Evolutionary conservation across 2,797 vertebrate genomes (phyloP).

Genomic region (Smutsia temminckii): DNA sequence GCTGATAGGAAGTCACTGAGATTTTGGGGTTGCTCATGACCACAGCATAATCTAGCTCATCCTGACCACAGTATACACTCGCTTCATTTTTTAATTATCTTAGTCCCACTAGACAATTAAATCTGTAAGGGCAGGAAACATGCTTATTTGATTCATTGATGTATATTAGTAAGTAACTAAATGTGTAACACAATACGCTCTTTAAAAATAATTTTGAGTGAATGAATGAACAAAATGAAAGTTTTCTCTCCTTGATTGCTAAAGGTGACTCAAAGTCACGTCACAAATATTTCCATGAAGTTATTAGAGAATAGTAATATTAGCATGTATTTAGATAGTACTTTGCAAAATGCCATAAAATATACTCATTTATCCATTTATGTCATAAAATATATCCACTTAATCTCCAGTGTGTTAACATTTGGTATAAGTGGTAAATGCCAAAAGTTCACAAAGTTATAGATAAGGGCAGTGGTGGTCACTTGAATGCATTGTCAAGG

Average conservation of each 20-base stretch:
- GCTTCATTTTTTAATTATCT: neutral
- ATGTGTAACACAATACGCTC: neutral
- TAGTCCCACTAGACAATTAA: neutral
- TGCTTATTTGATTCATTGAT: neutral
- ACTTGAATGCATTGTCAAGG: neutral
- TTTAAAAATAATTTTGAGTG: neutral
- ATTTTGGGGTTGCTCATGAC: neutral
- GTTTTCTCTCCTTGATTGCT: neutral
- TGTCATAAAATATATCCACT: neutral
- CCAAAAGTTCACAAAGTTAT: neutral
- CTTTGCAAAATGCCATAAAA: neutral
- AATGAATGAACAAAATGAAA: constrained; percentile 8
- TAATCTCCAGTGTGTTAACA: neutral
- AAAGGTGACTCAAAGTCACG: neutral
- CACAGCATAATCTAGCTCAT: neutral
- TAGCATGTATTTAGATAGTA: neutral
- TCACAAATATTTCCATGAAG: neutral
- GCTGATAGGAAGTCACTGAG: neutral
- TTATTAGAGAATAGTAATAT: neutral
- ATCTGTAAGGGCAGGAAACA: neutral
- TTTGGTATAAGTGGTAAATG: neutral
- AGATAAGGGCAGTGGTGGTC: neutral
- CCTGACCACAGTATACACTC: neutral
- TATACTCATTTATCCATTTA: neutral
- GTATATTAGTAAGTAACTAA: neutral